Base-by-base conservation (phyloP, 2,113 vertebrate species). In the Podarcis muralis region DNA sequence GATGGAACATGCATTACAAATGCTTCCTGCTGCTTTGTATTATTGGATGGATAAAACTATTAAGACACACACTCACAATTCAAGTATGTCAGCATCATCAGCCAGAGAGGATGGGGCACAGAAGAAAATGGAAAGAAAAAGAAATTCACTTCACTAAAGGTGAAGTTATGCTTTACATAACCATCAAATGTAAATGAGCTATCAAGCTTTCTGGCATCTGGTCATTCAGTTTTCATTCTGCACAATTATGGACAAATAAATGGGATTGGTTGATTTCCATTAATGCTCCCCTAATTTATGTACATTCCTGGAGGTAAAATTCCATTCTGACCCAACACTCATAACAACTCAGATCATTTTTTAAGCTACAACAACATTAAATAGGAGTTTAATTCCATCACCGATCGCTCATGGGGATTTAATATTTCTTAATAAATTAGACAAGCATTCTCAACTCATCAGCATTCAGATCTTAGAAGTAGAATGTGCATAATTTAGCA, bases 241-340 rank as follows among this genome's bases (percentile, higher is more conserved):
- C 91, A 95, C 92, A 91, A 86, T 95, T 95, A 95, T 93, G 95
- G 95, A 96, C 94, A 95, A 96, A 96, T 94, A 95, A 96, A 95
- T 53, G 94, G 93, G 93, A 90, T 90, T 93, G 83, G 90, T 90
- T 95, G 89, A 85, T 94, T 95, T 90, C 91, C 91, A 94, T 94
- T 95, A 95, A 91, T 88, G 87, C 65, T 91, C 90, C 81, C 23
- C 88, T 94, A 95, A 95, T 95, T 95, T 95, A 95, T 93, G 90
- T 90, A 93, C 89, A 93, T 92, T 95, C 93, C 94, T 95, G 92
- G 88, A 94, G 95, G 95, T 93, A 94, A 95, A 95, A 94, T 88
- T 94, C 91, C 84, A 91, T 94, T 93, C 93, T 92, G 93, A 93
- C 94, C 93, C 90, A 91, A 88, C 86, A 89, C 92, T 92, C 81